Conservation (phyloP, 2,888 invertebrate species). For the Drosophila meridiana region DNA sequence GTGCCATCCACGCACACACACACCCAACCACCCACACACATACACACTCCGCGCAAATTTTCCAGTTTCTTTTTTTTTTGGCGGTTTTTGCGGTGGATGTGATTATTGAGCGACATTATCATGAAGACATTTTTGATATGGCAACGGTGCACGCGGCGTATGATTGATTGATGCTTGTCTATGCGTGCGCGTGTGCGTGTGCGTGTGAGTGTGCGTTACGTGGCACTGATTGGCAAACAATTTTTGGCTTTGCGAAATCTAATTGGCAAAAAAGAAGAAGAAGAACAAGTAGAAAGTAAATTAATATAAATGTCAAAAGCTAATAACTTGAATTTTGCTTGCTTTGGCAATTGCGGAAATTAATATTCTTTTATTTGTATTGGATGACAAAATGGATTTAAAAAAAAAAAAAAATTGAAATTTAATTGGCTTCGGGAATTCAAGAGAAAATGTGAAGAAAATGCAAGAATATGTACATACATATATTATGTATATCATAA, state of each 20-base stretch:
- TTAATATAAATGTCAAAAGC: slow-evolving; percentile 19
- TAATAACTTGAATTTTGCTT: slow-evolving; percentile 31
- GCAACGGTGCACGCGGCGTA: slow-evolving; percentile 62
- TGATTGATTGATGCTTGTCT: slow-evolving; percentile 71
- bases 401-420: background rate
- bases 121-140: slow-evolving; percentile 53
- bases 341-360: slow-evolving; percentile 23
- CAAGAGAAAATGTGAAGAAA: background rate
- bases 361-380: slow-evolving; percentile 6
- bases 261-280: slow-evolving; percentile 37
- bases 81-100: slow-evolving; percentile 26
- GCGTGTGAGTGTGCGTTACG: slow-evolving; percentile 23
- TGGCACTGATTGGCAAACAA: slow-evolving; percentile 45
- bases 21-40: background rate
- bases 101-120: slow-evolving; percentile 60
- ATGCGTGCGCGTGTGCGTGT: slow-evolving; percentile 9
- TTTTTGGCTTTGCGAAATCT: slow-evolving; percentile 23
- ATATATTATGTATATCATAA: background rate
- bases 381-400: slow-evolving; percentile 1
- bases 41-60: background rate
- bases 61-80: slow-evolving; percentile 3
- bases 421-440: background rate
- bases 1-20: background rate
- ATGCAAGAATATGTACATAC: background rate
- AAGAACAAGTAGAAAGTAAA: background rate